phyloP scores from a whole-genome alignment of 2,888 invertebrate species.

The Meteorus colon region DNA sequence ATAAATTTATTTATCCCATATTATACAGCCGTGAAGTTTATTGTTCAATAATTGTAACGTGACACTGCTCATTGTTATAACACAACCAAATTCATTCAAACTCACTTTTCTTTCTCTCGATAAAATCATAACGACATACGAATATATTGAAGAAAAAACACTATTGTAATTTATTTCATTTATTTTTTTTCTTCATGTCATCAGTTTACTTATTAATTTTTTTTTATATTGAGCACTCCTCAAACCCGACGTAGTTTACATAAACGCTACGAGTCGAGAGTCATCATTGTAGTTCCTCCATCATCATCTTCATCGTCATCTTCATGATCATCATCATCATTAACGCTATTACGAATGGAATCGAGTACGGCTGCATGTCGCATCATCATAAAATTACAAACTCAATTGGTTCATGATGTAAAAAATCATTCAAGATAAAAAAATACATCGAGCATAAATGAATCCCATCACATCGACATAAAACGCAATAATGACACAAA shows the following conservation, averaged over 20 bases:
- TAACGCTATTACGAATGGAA: too few species aligned
- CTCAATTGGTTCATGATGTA: too few species aligned
- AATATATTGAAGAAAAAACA: background rate
- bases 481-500: too few species aligned
- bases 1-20: too few species aligned
- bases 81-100: background rate
- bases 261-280: slow-evolving; percentile 8
- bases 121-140: background rate
- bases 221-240: slow-evolving; percentile 31
- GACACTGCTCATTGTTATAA: background rate
- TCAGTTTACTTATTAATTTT: slow-evolving; percentile 1
- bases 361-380: too few species aligned
- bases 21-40: background rate
- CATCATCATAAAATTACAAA: too few species aligned
- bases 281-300: background rate
- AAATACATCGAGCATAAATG: too few species aligned
- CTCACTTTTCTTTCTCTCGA: background rate
- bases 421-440: too few species aligned
- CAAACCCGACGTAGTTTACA: background rate
- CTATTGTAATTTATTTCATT: background rate
- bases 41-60: background rate
- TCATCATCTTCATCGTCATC: too few species aligned
- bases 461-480: too few species aligned
- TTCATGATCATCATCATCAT: too few species aligned
- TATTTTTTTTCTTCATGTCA: background rate